Conservation (phyloP, 1,140 invertebrate species). For the Drosophila ficusphila region DNA sequence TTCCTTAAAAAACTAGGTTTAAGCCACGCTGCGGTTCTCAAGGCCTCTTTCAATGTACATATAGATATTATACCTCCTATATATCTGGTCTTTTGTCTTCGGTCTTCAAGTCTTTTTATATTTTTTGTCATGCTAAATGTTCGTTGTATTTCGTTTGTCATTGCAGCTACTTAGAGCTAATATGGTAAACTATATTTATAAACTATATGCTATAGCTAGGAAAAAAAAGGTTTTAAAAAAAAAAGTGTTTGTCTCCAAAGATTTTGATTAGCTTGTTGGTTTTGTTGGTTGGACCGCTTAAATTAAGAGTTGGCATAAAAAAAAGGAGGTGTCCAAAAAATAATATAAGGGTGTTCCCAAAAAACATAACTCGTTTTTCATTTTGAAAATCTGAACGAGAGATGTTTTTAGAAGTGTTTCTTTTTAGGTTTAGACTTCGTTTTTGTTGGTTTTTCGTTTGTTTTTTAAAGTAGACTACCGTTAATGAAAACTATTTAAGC, state of each 20-base stretch:
- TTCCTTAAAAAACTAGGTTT: constrained; percentile 36
- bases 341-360: constrained; percentile 9
- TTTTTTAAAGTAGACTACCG: constrained; percentile 39
- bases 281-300: constrained; percentile 32
- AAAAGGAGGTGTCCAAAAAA: constrained; percentile 17
- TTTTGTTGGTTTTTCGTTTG: not conserved
- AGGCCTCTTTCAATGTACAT: constrained; percentile 72
- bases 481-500: constrained; percentile 58
- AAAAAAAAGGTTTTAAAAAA: constrained; percentile 26
- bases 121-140: constrained; percentile 41
- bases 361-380: no score
- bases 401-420: no score
- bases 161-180: constrained; percentile 32
- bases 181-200: constrained; percentile 11
- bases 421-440: constrained; percentile 4
- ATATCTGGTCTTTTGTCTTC: constrained; percentile 7
- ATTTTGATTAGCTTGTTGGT: constrained; percentile 29
- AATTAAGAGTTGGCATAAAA: constrained; percentile 10
- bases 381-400: no score
- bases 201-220: constrained; percentile 9
- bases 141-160: constrained; percentile 30
- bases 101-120: constrained; percentile 43
- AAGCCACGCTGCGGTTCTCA: constrained; percentile 75
- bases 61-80: constrained; percentile 5
- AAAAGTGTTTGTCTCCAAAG: constrained; percentile 9